Evolutionary conservation across 1,140 invertebrate genomes (phyloP), one percentile per base, ranked within the genome.

Genomic region (Gonioctena quinquepunctata): DNA sequence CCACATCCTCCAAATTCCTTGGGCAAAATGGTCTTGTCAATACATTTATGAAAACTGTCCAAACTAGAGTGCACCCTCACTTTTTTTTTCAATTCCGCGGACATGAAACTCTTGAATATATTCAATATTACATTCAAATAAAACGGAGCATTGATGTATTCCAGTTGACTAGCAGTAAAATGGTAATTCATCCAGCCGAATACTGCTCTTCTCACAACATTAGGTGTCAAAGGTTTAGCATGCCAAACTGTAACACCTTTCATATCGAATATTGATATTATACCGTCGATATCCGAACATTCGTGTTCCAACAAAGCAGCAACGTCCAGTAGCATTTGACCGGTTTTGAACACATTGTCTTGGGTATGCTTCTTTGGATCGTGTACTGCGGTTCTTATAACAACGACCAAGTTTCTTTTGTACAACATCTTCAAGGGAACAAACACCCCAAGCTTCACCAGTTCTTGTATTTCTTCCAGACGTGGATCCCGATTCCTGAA

Each of bases 171-270:
- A 13, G 91, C 87, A 70, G 91, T 85, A 7, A 89, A 84, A 4
- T 92, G 91, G 77, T 93, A 93, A 28, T 89, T 88, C 82, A 90
- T 89, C 90, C 89, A 91, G 2, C 88, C 84, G 59, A 87, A 85
- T 0, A 91, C 89, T 3, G 89, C 79, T 59, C 83, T 87, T 83
- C 83, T 85, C 19, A 92, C 85, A 0, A 89, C 75, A 16, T 76
- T 77, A 0, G 89, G 88, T 18, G 87, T 86, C 50, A 91, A 76
- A 73, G 90, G 88, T 13, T 87, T 67, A 1, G 86, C 89, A 74
- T 92, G 91, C 6, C 83, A 85, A 18, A 91, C 75, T 1, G 86
- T 83, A 0, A 88, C 83, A 0, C 85, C 85, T 6, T 81, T 79
- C 82, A 91, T 83, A 74, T 92, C 90, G 70, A 91, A 83, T 21